Conservation (phyloP, 2,888 invertebrate genomes). For the Tetragnatha montana region DNA sequence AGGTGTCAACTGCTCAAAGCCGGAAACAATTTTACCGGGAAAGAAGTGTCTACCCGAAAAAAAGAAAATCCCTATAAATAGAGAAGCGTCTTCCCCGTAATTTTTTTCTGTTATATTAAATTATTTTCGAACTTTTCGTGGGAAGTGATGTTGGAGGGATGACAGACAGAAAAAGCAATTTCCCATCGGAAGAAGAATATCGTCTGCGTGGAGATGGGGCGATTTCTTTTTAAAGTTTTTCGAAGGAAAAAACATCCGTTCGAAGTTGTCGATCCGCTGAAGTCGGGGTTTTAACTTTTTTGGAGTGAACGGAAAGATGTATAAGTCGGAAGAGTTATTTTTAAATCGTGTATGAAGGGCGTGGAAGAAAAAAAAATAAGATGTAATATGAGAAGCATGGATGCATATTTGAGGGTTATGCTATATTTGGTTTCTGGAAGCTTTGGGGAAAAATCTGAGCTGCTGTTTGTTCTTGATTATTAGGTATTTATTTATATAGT, state of each 20-base stretch:
- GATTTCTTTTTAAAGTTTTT: not conserved
- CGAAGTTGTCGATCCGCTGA: not conserved
- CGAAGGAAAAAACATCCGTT: not conserved
- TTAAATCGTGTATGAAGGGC: no score
- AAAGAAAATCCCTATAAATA: slow-evolving; percentile 14
- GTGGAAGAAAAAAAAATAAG: no score
- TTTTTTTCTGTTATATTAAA: slow-evolving; percentile 44
- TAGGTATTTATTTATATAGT: no score
- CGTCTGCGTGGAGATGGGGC: not conserved
- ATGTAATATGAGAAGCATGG: no score
- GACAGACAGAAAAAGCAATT: slow-evolving; percentile 39
- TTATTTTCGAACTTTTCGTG: slow-evolving; percentile 43
- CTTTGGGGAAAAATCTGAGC: no score
- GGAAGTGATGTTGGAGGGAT: slow-evolving; percentile 21
- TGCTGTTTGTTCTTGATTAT: no score
- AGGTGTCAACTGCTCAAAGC: slow-evolving; percentile 39
- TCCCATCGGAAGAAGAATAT: not conserved
- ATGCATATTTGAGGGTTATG: no score
- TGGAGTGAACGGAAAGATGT: not conserved
- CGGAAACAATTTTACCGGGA: slow-evolving; percentile 35
- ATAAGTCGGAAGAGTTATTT: no score
- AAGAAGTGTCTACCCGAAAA: not conserved
- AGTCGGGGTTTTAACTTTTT: slow-evolving; percentile 35
- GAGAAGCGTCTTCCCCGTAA: not conserved
- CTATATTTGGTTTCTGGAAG: no score